A percentile compares a stretch with the other conserved stretches of the same genome.
Conservation (phyloP, 2,888 invertebrate species). For the Orthonevra nobilis region DNA sequence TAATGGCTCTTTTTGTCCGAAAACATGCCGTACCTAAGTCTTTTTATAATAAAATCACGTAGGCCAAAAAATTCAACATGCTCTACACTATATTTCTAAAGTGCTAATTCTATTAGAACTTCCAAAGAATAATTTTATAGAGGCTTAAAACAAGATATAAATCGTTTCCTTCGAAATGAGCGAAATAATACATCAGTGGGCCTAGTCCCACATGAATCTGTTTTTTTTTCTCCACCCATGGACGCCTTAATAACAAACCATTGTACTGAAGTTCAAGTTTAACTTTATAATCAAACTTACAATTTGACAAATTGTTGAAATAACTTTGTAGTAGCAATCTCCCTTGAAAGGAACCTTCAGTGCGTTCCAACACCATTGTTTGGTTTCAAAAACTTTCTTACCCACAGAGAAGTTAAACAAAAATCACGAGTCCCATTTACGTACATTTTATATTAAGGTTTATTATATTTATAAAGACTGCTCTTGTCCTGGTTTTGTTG, state of each 20-base stretch:
- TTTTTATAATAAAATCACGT: too few species aligned
- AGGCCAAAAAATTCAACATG: too few species aligned
- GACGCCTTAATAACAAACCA: conserved; percentile 30
- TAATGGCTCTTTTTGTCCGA: background rate
- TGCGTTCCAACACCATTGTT: conserved; percentile 15
- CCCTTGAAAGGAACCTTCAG: conserved; percentile 1
- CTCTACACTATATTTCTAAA: too few species aligned
- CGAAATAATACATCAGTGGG: background rate
- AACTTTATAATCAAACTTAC: conserved; percentile 67
- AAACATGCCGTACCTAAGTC: too few species aligned
- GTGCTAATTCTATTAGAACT: too few species aligned
- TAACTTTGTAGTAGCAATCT: conserved; percentile 33
- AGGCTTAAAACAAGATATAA: background rate
- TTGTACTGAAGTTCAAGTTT: conserved; percentile 42
- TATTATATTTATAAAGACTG: conserved; percentile 32
- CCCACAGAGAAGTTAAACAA: conserved; percentile 53
- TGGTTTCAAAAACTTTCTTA: conserved; percentile 32
- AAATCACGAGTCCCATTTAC: conserved; percentile 56
- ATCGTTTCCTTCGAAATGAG: conserved; percentile 23
- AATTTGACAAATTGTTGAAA: conserved; percentile 61
- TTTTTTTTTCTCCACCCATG: conserved; percentile 16
- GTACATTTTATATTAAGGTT: conserved; percentile 41
- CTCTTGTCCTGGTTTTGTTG: conserved; percentile 21
- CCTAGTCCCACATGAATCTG: conserved; percentile 31
- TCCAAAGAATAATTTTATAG: background rate